These are phyloP conservation scores for Bradypodion pumilum DNA, from an alignment of 2,797 vertebrate species.

Conservation along the genomic window DNA sequence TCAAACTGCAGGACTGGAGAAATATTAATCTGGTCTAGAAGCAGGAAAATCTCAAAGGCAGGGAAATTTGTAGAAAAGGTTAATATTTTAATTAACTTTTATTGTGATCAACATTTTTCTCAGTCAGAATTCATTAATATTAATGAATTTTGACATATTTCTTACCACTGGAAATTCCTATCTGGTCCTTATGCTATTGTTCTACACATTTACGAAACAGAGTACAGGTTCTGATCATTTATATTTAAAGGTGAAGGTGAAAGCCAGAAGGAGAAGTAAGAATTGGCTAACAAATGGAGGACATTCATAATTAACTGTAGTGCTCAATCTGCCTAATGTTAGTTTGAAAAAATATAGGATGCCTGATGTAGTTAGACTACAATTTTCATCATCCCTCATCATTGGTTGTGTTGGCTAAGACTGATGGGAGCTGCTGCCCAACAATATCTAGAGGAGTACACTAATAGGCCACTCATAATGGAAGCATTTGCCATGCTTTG, in stretches of 20 bases:
- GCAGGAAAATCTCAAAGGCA: neutral
- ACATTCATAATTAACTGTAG: neutral
- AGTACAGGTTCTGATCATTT: neutral
- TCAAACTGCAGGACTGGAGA: neutral
- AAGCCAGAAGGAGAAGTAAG: neutral
- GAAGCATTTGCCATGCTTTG: too few species aligned
- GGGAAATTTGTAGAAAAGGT: neutral
- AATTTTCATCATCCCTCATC: neutral
- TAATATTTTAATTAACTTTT: too few species aligned
- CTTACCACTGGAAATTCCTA: too few species aligned
- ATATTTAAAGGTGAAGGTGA: neutral
- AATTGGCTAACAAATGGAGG: neutral
- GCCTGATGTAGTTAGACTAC: neutral
- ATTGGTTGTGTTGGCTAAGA: neutral
- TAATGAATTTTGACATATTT: neutral
- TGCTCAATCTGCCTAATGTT: neutral
- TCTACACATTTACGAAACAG: too few species aligned
- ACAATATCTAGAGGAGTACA: neutral
- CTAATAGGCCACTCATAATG: too few species aligned
- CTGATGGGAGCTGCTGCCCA: neutral
- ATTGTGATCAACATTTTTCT: too few species aligned
- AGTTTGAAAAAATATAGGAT: neutral
- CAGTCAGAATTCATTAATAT: too few species aligned
- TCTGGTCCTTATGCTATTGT: too few species aligned
- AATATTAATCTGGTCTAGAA: too few species aligned